phyloP scores from a whole-genome alignment of 2,888 invertebrate genomes.

The Monoplex corrugatus region DNA sequence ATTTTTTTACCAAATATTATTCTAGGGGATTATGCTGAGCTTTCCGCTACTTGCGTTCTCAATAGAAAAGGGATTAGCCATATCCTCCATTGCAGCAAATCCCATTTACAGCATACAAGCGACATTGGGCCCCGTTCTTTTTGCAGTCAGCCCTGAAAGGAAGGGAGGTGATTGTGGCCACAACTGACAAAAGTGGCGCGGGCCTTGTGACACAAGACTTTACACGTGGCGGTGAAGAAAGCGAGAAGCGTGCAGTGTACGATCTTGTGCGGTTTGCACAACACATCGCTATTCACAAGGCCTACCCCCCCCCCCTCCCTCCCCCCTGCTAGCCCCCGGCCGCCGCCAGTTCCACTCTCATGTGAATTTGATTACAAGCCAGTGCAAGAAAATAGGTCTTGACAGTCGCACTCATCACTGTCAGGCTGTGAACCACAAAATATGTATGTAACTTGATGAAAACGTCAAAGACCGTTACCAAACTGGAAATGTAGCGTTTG shows the following conservation, averaged over 20 bases:
- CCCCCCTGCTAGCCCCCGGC: background rate
- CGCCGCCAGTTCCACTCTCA: background rate
- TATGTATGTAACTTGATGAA: slow-evolving; percentile 41
- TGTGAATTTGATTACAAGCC: background rate
- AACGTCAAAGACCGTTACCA: slow-evolving; percentile 13
- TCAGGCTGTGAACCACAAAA: slow-evolving; percentile 1
- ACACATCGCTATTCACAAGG: background rate
- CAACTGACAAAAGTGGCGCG: slow-evolving; percentile 24
- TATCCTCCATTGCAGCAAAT: slow-evolving; percentile 45
- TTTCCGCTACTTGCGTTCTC: slow-evolving; percentile 32
- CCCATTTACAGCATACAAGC: slow-evolving; percentile 33
- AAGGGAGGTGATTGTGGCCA: no score
- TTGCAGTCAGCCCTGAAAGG: background rate
- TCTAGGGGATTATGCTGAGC: slow-evolving; percentile 31
- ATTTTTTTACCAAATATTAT: slow-evolving; percentile 45
- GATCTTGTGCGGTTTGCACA: background rate
- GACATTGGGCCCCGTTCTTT: slow-evolving; percentile 4
- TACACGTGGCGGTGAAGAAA: background rate
- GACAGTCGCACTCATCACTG: slow-evolving; percentile 37
- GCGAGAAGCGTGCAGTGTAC: slow-evolving; percentile 10
- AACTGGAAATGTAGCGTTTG: no score
- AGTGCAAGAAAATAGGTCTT: background rate
- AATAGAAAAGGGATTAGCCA: slow-evolving; percentile 45
- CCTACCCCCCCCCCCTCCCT: background rate
- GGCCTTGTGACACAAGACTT: background rate